A percentile compares a stretch with the other conserved stretches of the same genome.
phyloP scores from a whole-genome alignment of 2,113 vertebrate genomes.

The Macaca mulatta region DNA sequence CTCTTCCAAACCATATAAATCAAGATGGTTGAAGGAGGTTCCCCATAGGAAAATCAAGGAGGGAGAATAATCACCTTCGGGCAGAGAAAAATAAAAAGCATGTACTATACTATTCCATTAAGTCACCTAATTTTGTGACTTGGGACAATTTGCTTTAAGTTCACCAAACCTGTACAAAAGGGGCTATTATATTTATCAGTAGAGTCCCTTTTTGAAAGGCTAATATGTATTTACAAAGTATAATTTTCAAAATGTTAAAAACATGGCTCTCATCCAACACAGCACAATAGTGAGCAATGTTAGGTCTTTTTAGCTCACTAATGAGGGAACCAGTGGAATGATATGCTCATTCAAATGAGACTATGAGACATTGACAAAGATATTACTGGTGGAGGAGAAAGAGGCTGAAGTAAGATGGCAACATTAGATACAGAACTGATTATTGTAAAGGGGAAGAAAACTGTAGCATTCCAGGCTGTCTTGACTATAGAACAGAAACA shows the following conservation, averaged over 20 bases:
- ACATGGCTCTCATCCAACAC: not conserved
- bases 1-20: not conserved
- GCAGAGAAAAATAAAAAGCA: not conserved
- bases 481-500: not conserved
- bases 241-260: not conserved
- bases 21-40: not conserved
- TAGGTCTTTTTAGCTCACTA: not conserved
- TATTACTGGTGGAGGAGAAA: not conserved
- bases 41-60: not conserved
- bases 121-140: not conserved
- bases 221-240: not conserved
- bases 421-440: not conserved
- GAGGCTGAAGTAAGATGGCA: not conserved
- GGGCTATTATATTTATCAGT: not conserved
- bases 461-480: not conserved
- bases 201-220: not conserved
- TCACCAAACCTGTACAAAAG: not conserved
- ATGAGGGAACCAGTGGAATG: not conserved
- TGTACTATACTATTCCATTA: rapidly evolving
- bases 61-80: not conserved
- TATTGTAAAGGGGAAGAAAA: not conserved
- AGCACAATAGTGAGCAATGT: not conserved
- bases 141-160: not conserved
- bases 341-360: not conserved
- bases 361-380: not conserved